phyloP scores from a whole-genome alignment of 2,797 vertebrate genomes.

The Helarctos malayanus region DNA sequence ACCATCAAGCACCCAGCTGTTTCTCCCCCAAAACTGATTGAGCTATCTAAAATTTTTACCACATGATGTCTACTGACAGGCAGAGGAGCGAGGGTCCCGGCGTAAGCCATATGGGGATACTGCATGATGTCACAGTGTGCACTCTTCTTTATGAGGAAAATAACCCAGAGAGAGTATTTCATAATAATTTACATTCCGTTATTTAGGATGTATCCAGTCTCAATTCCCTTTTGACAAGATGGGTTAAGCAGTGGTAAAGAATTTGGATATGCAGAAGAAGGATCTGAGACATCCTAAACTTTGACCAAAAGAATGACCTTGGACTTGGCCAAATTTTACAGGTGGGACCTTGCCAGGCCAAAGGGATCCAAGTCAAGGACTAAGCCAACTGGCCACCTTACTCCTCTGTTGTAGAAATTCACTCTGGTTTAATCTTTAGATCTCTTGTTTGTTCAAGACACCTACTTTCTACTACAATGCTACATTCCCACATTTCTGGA shows the following conservation, averaged over 20 bases:
- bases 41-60: not conserved
- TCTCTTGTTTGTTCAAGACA: not conserved
- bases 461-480: not conserved
- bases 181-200: not conserved
- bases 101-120: not conserved
- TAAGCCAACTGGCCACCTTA: not conserved
- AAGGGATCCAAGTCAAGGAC: conserved; percentile 34
- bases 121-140: not conserved
- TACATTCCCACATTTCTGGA: not conserved
- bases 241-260: not conserved
- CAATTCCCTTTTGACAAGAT: not conserved
- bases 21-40: not conserved
- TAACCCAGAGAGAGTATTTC: not conserved
- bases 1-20: not conserved
- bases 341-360: not conserved
- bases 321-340: not conserved
- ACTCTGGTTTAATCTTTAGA: not conserved
- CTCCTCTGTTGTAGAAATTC: not conserved
- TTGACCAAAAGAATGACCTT: not conserved
- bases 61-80: not conserved
- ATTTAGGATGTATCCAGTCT: not conserved
- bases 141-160: not conserved
- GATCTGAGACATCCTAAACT: not conserved
- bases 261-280: not conserved
- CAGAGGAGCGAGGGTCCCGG: not conserved